These are phyloP conservation scores for Scrobipalpa atriplicella DNA, from an alignment of 2,888 invertebrate genomes.

Conservation along the genomic window DNA sequence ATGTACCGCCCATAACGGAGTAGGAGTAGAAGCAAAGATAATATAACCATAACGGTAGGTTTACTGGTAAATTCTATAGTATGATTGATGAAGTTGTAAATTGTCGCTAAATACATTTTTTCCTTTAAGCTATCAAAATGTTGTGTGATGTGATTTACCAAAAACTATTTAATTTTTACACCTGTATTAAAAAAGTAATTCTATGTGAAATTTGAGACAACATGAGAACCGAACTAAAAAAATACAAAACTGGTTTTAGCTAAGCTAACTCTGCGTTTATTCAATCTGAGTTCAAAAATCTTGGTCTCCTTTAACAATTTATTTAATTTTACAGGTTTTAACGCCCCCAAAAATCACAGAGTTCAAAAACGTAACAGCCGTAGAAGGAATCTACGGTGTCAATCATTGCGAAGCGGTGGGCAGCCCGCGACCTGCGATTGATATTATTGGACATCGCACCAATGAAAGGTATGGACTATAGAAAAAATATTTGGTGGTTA, in stretches of 20 bases:
- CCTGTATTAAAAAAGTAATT: too few species aligned
- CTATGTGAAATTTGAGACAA: too few species aligned
- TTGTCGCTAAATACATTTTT: too few species aligned
- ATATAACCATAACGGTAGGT: constrained; percentile 57
- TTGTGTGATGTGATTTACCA: too few species aligned
- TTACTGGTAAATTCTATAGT: not conserved
- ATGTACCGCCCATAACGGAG: constrained; percentile 59
- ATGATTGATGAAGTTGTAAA: too few species aligned
- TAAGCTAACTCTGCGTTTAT: too few species aligned
- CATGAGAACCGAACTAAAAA: too few species aligned
- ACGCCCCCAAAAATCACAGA: constrained; percentile 55
- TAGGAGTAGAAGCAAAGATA: constrained; percentile 47
- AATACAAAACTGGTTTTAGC: too few species aligned
- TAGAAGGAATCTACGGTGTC: constrained; percentile 54
- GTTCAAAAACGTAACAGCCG: constrained; percentile 53
- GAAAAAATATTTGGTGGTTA: too few species aligned
- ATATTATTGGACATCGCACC: not conserved
- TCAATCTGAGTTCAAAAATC: too few species aligned
- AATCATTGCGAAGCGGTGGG: constrained; percentile 58
- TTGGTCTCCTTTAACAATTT: not conserved
- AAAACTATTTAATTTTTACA: too few species aligned
- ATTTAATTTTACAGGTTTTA: constrained; percentile 54
- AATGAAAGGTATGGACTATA: not conserved
- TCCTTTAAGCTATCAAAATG: too few species aligned
- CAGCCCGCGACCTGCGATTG: constrained; percentile 54